Percentiles rank a stretch among this genome's conserved stretches.
Conservation (phyloP, 1,140 invertebrate genomes). For the Drosophila equinoxialis region DNA sequence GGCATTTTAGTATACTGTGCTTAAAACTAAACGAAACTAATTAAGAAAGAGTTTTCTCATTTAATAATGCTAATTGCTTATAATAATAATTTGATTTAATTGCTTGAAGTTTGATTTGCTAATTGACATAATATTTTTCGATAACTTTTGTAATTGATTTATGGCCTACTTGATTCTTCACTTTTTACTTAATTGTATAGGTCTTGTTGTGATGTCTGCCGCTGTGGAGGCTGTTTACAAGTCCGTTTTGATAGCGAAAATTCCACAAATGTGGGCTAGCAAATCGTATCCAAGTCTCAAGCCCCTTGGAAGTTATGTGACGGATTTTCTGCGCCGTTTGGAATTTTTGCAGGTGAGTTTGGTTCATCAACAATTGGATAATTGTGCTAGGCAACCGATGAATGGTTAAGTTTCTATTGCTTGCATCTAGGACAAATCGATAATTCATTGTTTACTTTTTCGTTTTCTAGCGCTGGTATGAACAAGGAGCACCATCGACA, state of each 20-base stretch:
- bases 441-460: constrained; percentile 6
- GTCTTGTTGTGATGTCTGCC: constrained; percentile 92
- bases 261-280: constrained; percentile 92
- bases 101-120: constrained; percentile 22
- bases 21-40: not conserved
- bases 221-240: constrained; percentile 94
- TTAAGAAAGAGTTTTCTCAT: not conserved
- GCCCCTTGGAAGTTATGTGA: constrained; percentile 94
- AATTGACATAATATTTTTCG: constrained; percentile 23
- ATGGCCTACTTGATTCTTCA: constrained; percentile 36
- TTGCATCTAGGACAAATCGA: constrained; percentile 30
- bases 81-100: constrained; percentile 6
- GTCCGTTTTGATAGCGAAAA: constrained; percentile 92
- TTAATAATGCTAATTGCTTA: not conserved
- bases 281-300: constrained; percentile 97
- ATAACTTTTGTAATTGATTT: not conserved
- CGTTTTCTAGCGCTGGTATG: constrained; percentile 89
- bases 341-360: constrained; percentile 89
- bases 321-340: constrained; percentile 92
- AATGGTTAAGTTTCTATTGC: not conserved
- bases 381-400: constrained; percentile 16
- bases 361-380: constrained; percentile 3
- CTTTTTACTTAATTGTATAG: constrained; percentile 77
- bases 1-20: constrained; percentile 9
- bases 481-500: constrained; percentile 90